Evolutionary conservation across 2,797 vertebrate genomes (phyloP).

Genomic region (Gallinago stenura): DNA sequence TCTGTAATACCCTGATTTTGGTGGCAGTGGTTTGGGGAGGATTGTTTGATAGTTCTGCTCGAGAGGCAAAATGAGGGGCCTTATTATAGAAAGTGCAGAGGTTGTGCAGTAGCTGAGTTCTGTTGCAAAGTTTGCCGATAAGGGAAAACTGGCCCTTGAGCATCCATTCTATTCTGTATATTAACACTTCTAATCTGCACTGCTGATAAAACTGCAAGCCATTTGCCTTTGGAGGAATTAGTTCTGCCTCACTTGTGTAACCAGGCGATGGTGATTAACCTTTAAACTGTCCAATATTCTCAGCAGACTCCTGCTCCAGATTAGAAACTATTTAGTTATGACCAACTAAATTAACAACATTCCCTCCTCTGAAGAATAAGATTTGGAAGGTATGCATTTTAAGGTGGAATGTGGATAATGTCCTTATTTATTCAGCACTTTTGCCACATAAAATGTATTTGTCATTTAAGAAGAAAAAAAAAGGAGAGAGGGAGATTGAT

Average conservation of each 20-base stretch:
- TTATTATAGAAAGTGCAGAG: conserved; percentile 98
- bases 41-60: conserved; percentile 99
- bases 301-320: conserved; percentile 98
- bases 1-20: conserved; percentile 99
- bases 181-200: conserved; percentile 99
- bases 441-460: neutral
- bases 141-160: conserved; percentile 99
- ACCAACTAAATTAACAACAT: conserved; percentile 99
- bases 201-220: conserved; percentile 98
- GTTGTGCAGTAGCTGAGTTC: conserved; percentile 95
- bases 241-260: conserved; percentile 99
- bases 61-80: conserved; percentile 99
- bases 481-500: neutral
- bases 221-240: conserved; percentile 99
- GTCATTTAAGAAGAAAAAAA: conserved; percentile 1
- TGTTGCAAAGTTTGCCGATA: conserved; percentile 99
- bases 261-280: conserved; percentile 99
- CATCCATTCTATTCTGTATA: conserved; percentile 99
- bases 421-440: conserved; percentile 69
- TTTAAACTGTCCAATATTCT: conserved; percentile 99
- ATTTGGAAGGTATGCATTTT: conserved; percentile 84
- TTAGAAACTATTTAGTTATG: conserved; percentile 99
- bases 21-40: conserved; percentile 91
- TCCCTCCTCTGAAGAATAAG: conserved; percentile 85
- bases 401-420: conserved; percentile 79